phyloP scores from a whole-genome alignment of 2,113 vertebrate genomes.

The Falco punctatus region DNA sequence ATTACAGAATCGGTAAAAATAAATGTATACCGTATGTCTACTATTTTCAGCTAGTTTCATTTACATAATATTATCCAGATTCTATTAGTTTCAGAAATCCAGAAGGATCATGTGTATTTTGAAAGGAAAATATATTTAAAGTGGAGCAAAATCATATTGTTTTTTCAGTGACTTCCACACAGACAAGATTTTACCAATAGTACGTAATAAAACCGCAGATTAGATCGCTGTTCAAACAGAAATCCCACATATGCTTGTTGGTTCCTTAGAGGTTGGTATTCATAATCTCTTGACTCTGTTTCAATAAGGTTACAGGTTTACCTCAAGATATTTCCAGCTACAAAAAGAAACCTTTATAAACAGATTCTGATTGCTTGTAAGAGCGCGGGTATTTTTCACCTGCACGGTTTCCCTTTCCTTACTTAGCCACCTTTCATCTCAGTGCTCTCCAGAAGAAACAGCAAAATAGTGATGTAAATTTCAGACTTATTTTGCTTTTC shows the following conservation, averaged over 20 bases:
- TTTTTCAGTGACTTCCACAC: not conserved
- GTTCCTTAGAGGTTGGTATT: conserved; percentile 37
- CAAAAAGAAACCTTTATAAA: conserved; percentile 20
- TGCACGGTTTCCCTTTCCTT: not conserved
- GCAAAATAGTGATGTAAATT: not conserved
- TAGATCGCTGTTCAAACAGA: conserved; percentile 47
- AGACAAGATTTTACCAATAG: conserved; percentile 4
- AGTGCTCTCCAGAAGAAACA: not conserved
- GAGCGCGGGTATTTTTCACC: not conserved
- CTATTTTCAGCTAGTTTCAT: not conserved
- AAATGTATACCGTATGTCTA: not conserved
- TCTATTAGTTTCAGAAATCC: not conserved
- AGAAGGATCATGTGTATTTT: not conserved
- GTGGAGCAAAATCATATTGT: not conserved
- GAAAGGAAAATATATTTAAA: conserved; percentile 31
- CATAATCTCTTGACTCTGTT: conserved; percentile 49
- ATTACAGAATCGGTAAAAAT: not conserved
- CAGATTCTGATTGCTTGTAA: not conserved
- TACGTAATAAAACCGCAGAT: conserved; percentile 31
- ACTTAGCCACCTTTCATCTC: not conserved
- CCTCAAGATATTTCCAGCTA: conserved; percentile 29
- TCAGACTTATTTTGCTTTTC: not conserved
- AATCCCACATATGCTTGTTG: conserved; percentile 22
- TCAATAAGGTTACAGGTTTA: conserved; percentile 46
- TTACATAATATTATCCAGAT: not conserved